phyloP scores from a whole-genome alignment of 2,888 invertebrate species.

The Orchesella flavescens region DNA sequence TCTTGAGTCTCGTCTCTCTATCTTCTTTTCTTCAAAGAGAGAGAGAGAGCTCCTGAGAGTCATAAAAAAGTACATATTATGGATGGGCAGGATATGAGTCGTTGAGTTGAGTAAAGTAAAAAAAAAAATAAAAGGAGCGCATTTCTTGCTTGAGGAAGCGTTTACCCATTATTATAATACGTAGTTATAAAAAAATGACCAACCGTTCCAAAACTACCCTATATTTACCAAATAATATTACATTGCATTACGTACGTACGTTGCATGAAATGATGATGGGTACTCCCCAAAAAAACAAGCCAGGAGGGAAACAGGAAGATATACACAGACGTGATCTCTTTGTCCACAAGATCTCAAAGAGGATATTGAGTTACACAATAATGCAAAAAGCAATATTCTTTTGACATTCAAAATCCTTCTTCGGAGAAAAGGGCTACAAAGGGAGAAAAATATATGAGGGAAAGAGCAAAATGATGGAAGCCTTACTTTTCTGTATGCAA shows the following conservation, averaged over 20 bases:
- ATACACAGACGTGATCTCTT: conserved; percentile 12
- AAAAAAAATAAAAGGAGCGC: neutral
- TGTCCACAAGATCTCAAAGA: conserved; percentile 19
- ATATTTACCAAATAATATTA: neutral
- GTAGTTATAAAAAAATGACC: neutral
- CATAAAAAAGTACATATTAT: neutral
- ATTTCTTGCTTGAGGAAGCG: neutral
- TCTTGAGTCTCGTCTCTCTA: too few relatives aligned
- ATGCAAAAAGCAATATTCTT: conserved; percentile 18
- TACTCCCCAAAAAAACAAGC: neutral
- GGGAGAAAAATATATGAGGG: neutral
- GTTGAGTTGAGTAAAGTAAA: too few relatives aligned
- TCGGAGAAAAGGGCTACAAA: neutral
- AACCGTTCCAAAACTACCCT: neutral
- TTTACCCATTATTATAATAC: neutral
- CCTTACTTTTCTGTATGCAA: neutral
- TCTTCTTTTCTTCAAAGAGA: neutral
- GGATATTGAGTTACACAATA: conserved; percentile 23
- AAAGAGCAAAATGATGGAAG: neutral
- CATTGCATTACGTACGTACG: too few relatives aligned
- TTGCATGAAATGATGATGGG: neutral
- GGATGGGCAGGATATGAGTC: neutral
- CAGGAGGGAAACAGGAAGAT: neutral
- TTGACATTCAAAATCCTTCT: conserved; percentile 28
- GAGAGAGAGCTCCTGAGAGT: neutral